Conservation (phyloP, 2,113 vertebrate genomes). For the Eulacestoma nigropectus region DNA sequence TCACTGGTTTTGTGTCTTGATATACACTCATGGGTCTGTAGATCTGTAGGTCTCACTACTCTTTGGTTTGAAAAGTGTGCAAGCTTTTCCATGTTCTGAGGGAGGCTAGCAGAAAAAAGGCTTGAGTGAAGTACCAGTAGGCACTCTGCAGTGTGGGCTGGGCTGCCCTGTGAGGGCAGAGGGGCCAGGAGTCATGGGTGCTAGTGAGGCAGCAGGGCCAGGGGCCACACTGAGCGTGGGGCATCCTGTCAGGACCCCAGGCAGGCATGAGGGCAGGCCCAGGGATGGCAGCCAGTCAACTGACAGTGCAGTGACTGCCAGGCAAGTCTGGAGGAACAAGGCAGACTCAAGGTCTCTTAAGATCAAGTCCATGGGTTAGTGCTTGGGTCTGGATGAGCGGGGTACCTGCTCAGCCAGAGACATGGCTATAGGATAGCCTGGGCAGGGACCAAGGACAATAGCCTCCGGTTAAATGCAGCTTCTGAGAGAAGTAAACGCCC, state of each 20-base stretch:
- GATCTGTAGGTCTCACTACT: not conserved
- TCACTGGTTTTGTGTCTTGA: not conserved
- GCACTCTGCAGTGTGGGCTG: not conserved
- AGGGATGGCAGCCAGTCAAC: not conserved
- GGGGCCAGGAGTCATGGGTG: accelerated
- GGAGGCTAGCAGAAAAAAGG: not conserved
- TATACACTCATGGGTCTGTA: not conserved
- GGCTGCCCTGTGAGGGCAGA: not conserved
- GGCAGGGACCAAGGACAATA: not conserved
- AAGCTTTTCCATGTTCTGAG: not conserved
- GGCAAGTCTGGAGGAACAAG: not conserved
- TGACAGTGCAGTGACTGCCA: not conserved
- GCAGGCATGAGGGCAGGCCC: not conserved
- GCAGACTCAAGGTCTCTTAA: not conserved
- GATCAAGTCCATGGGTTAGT: not conserved
- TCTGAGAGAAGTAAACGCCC: not conserved
- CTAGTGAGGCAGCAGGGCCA: not conserved
- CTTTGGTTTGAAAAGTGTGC: not conserved
- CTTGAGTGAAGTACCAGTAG: not conserved
- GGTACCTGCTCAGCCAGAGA: not conserved
- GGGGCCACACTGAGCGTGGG: too few species aligned
- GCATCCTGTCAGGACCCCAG: not conserved
- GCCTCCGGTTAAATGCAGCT: not conserved
- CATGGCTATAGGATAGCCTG: not conserved
- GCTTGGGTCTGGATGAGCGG: not conserved